Evolutionary conservation across 2,888 invertebrate genomes (phyloP).

Genomic region (Timandra comae): DNA sequence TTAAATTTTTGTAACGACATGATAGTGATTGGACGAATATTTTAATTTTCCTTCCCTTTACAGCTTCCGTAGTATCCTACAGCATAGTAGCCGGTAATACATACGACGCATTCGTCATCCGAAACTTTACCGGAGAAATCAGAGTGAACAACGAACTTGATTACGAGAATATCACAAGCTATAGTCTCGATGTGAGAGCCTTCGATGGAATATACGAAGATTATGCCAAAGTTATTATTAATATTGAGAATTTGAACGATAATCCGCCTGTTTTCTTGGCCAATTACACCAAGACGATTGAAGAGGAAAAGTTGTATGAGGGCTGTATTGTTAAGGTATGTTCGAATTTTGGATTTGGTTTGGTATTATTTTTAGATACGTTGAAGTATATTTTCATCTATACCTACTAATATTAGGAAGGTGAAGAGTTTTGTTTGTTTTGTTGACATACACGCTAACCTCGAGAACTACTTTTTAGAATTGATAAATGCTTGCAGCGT

Average conservation of each 20-base stretch:
- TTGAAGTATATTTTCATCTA: too few relatives aligned
- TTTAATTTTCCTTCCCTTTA: slow-evolving; percentile 19
- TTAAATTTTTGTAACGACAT: slow-evolving; percentile 3
- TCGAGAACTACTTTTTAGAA: too few relatives aligned
- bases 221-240: slow-evolving; percentile 88
- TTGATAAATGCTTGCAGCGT: too few relatives aligned
- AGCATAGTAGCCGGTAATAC: slow-evolving; percentile 92
- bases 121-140: slow-evolving; percentile 90
- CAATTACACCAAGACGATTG: slow-evolving; percentile 83
- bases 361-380: too few relatives aligned
- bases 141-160: slow-evolving; percentile 86
- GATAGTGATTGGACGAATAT: too few relatives aligned
- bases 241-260: slow-evolving; percentile 94
- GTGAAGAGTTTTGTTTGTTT: too few relatives aligned
- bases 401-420: too few relatives aligned
- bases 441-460: too few relatives aligned
- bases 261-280: slow-evolving; percentile 91
- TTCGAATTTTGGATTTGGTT: too few relatives aligned
- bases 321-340: slow-evolving; percentile 82
- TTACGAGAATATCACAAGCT: slow-evolving; percentile 90
- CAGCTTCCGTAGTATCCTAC: slow-evolving; percentile 89
- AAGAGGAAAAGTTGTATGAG: slow-evolving; percentile 83
- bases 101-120: slow-evolving; percentile 90
- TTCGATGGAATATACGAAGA: slow-evolving; percentile 91
- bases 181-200: slow-evolving; percentile 88